phyloP scores from a whole-genome alignment of 1,140 invertebrate species.

The Papilio dardanus region DNA sequence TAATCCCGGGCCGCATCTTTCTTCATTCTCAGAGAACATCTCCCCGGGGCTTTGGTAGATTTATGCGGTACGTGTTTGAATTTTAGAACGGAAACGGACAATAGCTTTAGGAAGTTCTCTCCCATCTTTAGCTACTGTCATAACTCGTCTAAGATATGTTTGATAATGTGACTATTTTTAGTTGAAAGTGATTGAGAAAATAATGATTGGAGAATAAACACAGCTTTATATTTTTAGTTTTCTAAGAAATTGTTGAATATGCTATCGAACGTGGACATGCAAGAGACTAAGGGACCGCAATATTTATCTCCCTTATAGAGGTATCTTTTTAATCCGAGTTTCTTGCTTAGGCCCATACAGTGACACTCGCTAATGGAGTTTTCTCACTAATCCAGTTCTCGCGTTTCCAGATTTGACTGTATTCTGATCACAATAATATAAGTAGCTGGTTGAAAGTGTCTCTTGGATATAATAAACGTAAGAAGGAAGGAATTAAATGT shows the following conservation, averaged over 20 bases:
- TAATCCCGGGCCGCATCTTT: slow-evolving; percentile 28
- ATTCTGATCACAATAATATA: too few species aligned
- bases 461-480: background rate
- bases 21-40: slow-evolving; percentile 38
- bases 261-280: too few species aligned
- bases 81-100: slow-evolving; percentile 41
- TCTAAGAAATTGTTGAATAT: too few species aligned
- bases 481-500: slow-evolving; percentile 11
- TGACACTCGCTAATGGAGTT: too few species aligned
- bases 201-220: too few species aligned
- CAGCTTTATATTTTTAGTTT: background rate
- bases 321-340: too few species aligned
- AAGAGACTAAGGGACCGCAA: too few species aligned
- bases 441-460: background rate
- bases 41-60: slow-evolving; percentile 38
- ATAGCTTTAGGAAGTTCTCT: slow-evolving; percentile 30
- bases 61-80: slow-evolving; percentile 45
- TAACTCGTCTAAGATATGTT: slow-evolving; percentile 5
- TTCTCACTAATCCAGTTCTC: too few species aligned
- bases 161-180: background rate
- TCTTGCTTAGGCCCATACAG: too few species aligned
- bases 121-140: background rate
- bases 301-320: too few species aligned
- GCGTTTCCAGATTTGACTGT: too few species aligned
- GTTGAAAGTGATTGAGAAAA: too few species aligned